phyloP scores from a whole-genome alignment of 2,888 invertebrate species.

The Amphipoea lucens region DNA sequence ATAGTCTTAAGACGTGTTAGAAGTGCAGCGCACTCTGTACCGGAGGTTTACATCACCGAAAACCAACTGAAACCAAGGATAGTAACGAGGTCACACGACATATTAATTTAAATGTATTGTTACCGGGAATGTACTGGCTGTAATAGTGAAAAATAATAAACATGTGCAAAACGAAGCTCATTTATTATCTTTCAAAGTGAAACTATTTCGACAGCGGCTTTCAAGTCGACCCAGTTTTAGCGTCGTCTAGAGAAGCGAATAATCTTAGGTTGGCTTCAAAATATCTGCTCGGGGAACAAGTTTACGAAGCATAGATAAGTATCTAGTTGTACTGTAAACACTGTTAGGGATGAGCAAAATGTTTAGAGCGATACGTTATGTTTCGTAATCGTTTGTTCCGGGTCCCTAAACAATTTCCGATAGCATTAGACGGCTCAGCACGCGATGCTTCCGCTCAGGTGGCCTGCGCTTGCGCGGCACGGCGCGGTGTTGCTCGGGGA shows the following conservation, averaged over 20 bases:
- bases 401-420: background rate
- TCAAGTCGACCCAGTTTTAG: slow-evolving; percentile 10
- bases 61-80: too few species aligned
- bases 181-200: background rate
- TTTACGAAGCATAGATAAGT: background rate
- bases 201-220: slow-evolving; percentile 16
- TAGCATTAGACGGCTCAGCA: background rate
- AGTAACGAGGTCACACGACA: too few species aligned
- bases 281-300: background rate
- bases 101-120: too few species aligned
- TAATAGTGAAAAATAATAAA: background rate
- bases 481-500: background rate
- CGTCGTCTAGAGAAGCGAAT: background rate
- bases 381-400: background rate
- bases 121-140: too few species aligned
- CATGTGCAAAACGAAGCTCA: background rate
- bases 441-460: background rate
- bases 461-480: too few species aligned
- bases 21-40: too few species aligned
- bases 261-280: background rate
- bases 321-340: background rate
- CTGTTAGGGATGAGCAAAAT: background rate
- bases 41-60: too few species aligned
- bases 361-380: background rate
- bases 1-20: too few species aligned